A percentile compares a stretch with the other conserved stretches of the same genome.
phyloP scores from a whole-genome alignment of 2,888 invertebrate genomes.

The Stomorhina lunata region DNA sequence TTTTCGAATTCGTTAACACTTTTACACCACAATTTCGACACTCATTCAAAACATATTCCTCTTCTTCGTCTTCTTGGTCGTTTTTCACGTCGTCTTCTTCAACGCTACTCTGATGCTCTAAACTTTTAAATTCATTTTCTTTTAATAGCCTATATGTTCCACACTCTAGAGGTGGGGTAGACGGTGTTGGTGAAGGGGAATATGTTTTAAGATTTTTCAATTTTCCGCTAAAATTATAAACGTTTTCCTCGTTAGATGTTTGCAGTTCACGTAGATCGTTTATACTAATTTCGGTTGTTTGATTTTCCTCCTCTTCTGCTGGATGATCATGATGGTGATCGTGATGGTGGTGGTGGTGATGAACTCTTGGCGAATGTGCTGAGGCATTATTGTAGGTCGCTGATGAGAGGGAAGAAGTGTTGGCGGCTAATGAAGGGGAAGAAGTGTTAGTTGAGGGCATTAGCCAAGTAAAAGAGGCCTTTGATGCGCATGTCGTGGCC shows the following conservation, averaged over 20 bases:
- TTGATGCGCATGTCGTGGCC: conserved; percentile 72
- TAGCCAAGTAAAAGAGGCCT: conserved; percentile 77
- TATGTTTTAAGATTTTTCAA: conserved; percentile 32
- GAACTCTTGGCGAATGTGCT: conserved; percentile 36
- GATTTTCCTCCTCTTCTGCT: conserved; percentile 36
- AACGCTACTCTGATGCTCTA: conserved; percentile 37
- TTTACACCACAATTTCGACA: conserved; percentile 45
- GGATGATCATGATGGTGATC: too few relatives aligned
- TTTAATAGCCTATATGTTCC: conserved; percentile 10
- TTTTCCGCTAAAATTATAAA: conserved; percentile 55
- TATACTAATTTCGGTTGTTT: conserved; percentile 49
- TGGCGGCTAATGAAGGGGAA: neutral
- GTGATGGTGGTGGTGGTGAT: too few relatives aligned
- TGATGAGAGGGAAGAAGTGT: neutral
- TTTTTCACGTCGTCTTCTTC: neutral
- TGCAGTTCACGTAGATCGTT: conserved; percentile 61
- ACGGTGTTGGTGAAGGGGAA: conserved; percentile 30
- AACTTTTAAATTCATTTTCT: conserved; percentile 27
- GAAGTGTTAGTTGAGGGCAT: conserved; percentile 39
- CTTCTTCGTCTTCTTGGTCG: neutral
- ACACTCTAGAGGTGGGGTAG: conserved; percentile 42
- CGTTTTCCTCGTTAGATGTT: conserved; percentile 56
- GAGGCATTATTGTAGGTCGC: neutral
- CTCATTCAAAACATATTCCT: conserved; percentile 12
- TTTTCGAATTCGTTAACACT: neutral